Percentiles rank a stretch among this genome's conserved stretches.
Conservation (phyloP, 2,888 invertebrate species). For the Blera fallax region DNA sequence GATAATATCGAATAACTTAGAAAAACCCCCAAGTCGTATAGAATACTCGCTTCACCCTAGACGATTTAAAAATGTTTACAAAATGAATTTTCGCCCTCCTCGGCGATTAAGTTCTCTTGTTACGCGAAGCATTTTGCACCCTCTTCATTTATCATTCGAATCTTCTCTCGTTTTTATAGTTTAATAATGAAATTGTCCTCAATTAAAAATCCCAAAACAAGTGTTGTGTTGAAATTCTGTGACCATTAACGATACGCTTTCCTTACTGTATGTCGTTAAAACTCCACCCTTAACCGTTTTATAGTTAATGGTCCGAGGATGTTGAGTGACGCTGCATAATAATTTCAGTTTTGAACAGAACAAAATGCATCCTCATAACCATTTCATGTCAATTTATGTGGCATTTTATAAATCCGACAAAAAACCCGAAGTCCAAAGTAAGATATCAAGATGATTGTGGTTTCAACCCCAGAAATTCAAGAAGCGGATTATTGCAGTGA, state of each 20-base stretch:
- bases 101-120: slow-evolving; percentile 66
- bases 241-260: slow-evolving; percentile 54
- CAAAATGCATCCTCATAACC: slow-evolving; percentile 58
- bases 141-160: slow-evolving; percentile 65
- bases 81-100: slow-evolving; percentile 59
- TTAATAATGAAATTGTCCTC: slow-evolving; percentile 72
- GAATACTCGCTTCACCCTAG: slow-evolving; percentile 23
- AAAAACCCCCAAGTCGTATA: background rate
- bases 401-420: slow-evolving; percentile 46
- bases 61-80: slow-evolving; percentile 48
- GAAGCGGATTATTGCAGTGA: slow-evolving; percentile 62
- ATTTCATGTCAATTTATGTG: slow-evolving; percentile 60
- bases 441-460: slow-evolving; percentile 61
- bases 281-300: slow-evolving; percentile 66
- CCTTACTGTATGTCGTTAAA: slow-evolving; percentile 44
- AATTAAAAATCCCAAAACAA: slow-evolving; percentile 71
- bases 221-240: slow-evolving; percentile 68
- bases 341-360: slow-evolving; percentile 55
- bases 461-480: slow-evolving; percentile 56
- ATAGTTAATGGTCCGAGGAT: slow-evolving; percentile 71
- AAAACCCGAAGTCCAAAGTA: slow-evolving; percentile 36
- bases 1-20: slow-evolving; percentile 29
- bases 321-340: slow-evolving; percentile 71
- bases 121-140: slow-evolving; percentile 55
- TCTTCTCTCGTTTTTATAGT: slow-evolving; percentile 55